A percentile compares a stretch with the other conserved stretches of the same genome.
Evolutionary conservation across 2,113 vertebrate genomes (phyloP).

Genomic region (Channa argus): DNA sequence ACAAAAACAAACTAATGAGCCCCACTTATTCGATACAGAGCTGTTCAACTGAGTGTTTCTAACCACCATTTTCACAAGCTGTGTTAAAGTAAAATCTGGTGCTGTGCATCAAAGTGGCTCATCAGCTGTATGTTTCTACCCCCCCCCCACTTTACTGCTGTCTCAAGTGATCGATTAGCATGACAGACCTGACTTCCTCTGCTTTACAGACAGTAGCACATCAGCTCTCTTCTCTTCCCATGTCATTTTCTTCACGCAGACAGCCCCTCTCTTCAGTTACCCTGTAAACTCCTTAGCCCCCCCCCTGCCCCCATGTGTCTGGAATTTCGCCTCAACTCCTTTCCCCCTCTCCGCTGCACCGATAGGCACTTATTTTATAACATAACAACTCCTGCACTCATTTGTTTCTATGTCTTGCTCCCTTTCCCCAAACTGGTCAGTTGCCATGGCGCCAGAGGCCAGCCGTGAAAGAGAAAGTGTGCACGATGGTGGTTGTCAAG

Average conservation of each 20-base stretch:
- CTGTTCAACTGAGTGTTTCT: neutral
- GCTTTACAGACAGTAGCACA: slow-evolving; percentile 17
- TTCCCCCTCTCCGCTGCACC: slow-evolving; percentile 56
- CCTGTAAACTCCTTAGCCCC: slow-evolving; percentile 24
- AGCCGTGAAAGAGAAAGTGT: slow-evolving; percentile 58
- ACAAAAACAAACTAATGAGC: slow-evolving; percentile 26
- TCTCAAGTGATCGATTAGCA: slow-evolving; percentile 54
- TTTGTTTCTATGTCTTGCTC: slow-evolving; percentile 29
- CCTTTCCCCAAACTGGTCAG: slow-evolving; percentile 25
- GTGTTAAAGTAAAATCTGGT: neutral
- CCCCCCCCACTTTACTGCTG: slow-evolving; percentile 1
- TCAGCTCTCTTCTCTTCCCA: slow-evolving; percentile 2
- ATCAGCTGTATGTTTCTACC: slow-evolving; percentile 32
- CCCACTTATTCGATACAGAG: neutral
- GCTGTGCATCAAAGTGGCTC: slow-evolving; percentile 15
- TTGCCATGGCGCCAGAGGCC: slow-evolving; percentile 49
- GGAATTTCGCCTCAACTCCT: slow-evolving; percentile 46
- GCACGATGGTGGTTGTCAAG: slow-evolving; percentile 47
- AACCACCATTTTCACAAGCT: neutral
- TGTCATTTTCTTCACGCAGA: slow-evolving; percentile 37
- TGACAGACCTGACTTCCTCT: slow-evolving; percentile 35
- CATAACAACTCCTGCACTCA: slow-evolving; percentile 18
- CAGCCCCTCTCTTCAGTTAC: slow-evolving; percentile 23
- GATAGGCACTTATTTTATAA: slow-evolving; percentile 34
- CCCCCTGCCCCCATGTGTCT: slow-evolving; percentile 11